Percentiles rank a stretch among this genome's conserved stretches.
These are phyloP conservation scores for Melolontha melolontha DNA, from an alignment of 2,888 invertebrate genomes.

Conservation along the genomic window DNA sequence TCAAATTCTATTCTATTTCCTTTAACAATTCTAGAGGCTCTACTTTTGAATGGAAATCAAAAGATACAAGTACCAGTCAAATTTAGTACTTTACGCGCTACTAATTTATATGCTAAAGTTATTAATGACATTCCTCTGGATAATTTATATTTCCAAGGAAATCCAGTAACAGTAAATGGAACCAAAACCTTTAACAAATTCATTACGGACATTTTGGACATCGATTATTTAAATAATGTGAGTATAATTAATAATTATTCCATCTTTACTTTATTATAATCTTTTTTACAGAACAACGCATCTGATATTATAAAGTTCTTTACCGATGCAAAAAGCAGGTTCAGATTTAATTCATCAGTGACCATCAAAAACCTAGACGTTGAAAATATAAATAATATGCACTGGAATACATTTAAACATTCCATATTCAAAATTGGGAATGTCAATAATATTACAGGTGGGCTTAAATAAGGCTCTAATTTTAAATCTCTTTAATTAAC, in stretches of 20 bases:
- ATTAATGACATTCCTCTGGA: conserved; percentile 56
- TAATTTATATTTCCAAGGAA: conserved; percentile 54
- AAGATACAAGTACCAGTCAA: conserved; percentile 46
- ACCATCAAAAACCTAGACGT: conserved; percentile 56
- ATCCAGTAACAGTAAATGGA: conserved; percentile 51
- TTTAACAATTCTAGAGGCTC: conserved; percentile 50
- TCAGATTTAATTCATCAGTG: conserved; percentile 51
- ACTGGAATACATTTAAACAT: conserved; percentile 58
- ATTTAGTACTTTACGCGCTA: conserved; percentile 51
- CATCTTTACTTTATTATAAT: background rate
- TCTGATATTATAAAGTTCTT: conserved; percentile 37
- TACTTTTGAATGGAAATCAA: conserved; percentile 50
- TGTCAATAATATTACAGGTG: conserved; percentile 53
- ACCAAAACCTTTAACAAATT: conserved; percentile 55
- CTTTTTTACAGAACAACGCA: conserved; percentile 42
- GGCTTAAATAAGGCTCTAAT: background rate
- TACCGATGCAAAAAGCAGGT: conserved; percentile 41
- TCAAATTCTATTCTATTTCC: background rate
- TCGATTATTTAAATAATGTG: conserved; percentile 51
- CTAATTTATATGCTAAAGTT: conserved; percentile 47
- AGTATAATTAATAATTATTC: conserved; percentile 9
- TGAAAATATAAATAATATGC: conserved; percentile 57
- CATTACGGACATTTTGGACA: conserved; percentile 44
- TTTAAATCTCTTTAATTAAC: too few relatives aligned
- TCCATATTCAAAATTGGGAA: conserved; percentile 56